phyloP scores from a whole-genome alignment of 2,888 invertebrate genomes.

The Sarcophaga caerulescens region DNA sequence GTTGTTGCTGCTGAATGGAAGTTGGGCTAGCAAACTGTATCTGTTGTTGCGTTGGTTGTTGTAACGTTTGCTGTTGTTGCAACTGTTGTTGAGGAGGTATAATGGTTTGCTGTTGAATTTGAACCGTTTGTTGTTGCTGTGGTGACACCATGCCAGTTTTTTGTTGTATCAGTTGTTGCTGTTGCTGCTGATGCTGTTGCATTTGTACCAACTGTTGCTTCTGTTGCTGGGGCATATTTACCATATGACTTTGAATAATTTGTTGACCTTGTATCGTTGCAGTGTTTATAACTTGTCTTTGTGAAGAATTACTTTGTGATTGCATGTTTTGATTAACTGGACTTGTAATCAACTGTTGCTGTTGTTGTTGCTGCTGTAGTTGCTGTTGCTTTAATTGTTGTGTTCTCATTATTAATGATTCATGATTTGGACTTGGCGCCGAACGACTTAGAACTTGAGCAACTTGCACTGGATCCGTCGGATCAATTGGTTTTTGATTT shows the following conservation, averaged over 20 bases:
- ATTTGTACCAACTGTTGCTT: conserved; percentile 73
- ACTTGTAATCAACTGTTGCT: conserved; percentile 67
- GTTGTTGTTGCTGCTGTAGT: conserved; percentile 69
- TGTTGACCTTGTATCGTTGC: conserved; percentile 81
- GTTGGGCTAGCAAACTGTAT: conserved; percentile 56
- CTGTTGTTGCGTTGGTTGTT: conserved; percentile 66
- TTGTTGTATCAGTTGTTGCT: conserved; percentile 60
- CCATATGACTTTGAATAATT: conserved; percentile 80
- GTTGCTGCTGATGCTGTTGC: conserved; percentile 64
- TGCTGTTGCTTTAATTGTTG: conserved; percentile 78
- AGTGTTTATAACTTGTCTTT: conserved; percentile 79
- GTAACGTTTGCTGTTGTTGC: conserved; percentile 73
- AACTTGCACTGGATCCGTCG: conserved; percentile 80
- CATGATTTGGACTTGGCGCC: conserved; percentile 79
- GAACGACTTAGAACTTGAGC: conserved; percentile 80
- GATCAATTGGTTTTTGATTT: conserved; percentile 78
- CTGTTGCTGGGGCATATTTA: conserved; percentile 77
- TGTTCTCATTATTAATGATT: conserved; percentile 78
- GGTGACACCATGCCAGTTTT: conserved; percentile 70
- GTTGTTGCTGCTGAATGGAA: conserved; percentile 73
- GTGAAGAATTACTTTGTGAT: conserved; percentile 71
- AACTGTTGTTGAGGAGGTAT: conserved; percentile 40
- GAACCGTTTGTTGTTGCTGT: conserved; percentile 71
- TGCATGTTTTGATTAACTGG: conserved; percentile 63
- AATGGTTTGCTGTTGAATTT: conserved; percentile 50